Evolutionary conservation across 2,797 vertebrate genomes (phyloP).

Genomic region (Distichodus sexfasciatus): DNA sequence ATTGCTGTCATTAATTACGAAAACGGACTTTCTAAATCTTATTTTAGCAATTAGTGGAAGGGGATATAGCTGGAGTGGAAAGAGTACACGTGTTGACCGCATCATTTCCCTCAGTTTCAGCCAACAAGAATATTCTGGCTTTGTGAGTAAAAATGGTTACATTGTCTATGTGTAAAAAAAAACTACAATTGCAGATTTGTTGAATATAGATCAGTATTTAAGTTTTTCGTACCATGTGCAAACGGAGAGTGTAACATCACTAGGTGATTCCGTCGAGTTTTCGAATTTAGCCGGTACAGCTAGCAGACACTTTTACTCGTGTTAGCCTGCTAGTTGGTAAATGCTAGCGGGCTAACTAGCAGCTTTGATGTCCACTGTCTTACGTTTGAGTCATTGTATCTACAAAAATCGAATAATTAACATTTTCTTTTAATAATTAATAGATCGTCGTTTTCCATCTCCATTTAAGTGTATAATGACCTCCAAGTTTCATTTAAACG

Average conservation of each 20-base stretch:
- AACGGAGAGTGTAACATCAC: background rate
- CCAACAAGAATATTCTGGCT: constrained; percentile 61
- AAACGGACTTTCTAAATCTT: constrained; percentile 31
- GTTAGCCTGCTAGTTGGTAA: constrained; percentile 52
- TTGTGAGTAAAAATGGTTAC: constrained; percentile 63
- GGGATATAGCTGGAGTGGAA: constrained; percentile 44
- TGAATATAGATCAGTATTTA: background rate
- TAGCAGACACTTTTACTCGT: constrained; percentile 53
- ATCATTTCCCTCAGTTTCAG: constrained; percentile 57
- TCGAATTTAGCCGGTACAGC: constrained; percentile 59
- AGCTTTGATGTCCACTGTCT: background rate
- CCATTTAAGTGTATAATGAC: no score
- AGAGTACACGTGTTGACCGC: constrained; percentile 27
- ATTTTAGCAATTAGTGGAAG: constrained; percentile 47
- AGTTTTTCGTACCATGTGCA: background rate
- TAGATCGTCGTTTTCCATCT: no score
- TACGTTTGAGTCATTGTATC: background rate
- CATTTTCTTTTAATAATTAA: no score
- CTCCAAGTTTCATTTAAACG: no score
- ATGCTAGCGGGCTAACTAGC: constrained; percentile 15
- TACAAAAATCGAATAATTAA: no score
- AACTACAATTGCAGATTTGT: background rate
- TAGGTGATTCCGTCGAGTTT: constrained; percentile 13
- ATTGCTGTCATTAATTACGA: constrained; percentile 52
- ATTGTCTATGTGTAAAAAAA: constrained; percentile 41